Conservation (phyloP, 2,113 vertebrate genomes). For the Phaethornis superciliosus region DNA sequence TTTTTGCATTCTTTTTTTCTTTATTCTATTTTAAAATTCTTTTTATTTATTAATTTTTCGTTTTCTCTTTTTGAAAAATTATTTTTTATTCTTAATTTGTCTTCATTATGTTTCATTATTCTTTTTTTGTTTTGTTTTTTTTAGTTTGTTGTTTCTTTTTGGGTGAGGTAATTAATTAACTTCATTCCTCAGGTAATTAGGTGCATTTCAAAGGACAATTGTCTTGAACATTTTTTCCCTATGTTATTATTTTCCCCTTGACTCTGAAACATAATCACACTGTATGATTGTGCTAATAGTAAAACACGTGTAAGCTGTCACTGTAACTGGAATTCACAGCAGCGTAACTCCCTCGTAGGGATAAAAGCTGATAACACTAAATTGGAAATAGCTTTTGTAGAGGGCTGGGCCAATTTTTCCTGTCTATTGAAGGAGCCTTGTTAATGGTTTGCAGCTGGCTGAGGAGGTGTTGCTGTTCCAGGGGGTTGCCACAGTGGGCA, state of each 20-base stretch:
- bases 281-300: background rate
- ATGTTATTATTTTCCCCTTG: background rate
- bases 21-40: background rate
- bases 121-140: fast-evolving
- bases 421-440: background rate
- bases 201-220: background rate
- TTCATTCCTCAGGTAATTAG: background rate
- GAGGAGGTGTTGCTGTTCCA: background rate
- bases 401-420: background rate
- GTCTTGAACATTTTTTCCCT: background rate
- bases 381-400: background rate
- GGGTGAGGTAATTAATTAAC: no score
- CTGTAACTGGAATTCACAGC: background rate
- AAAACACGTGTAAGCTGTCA: background rate
- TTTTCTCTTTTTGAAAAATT: no score
- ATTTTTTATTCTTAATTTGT: no score
- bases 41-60: fast-evolving
- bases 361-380: background rate
- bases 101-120: background rate
- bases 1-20: no score
- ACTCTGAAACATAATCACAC: background rate
- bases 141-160: background rate
- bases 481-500: background rate
- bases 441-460: background rate
- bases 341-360: background rate